Evolutionary conservation across 2,113 vertebrate species (phyloP), one percentile per base, ranked within the genome.

Genomic region (Oenanthe melanoleuca): DNA sequence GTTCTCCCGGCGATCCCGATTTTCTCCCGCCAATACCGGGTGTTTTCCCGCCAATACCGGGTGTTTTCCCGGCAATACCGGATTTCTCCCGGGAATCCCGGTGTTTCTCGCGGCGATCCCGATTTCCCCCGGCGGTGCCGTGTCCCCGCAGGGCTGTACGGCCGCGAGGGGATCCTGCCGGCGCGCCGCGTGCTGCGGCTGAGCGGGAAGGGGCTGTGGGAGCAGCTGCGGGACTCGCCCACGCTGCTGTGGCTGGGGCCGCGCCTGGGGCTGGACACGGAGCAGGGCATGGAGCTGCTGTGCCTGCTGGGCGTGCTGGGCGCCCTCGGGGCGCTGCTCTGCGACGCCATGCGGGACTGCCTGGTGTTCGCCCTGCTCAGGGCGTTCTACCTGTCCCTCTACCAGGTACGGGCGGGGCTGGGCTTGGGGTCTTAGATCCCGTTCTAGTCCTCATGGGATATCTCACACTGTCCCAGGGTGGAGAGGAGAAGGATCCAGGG

Each of bases 191-290:
- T 97, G 91, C 97, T 99, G 61, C 97, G 98, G 1, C 98, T 98
- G 21, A 97, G 95, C 1, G 99, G 99, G 34, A 98, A 98, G 89
- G 83, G 98, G 26, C 92, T 98, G 31, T 92, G 96, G 98, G 98
- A 99, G 57, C 99, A 98, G 91, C 91, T 99, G 31, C 96, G 95
- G 88, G 98, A 98, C 67, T 90, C 94, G 1, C 99, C 99, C 50
- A 98, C 99, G 1, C 96, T 99, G 52, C 97, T 99, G 73, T 99
- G 99, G 99, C 96, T 99, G 3, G 95, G 98, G 0, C 99, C 99
- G 0, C 80, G 2, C 2, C 92, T 99, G 20, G 98, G 99, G 44
- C 95, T 99, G 97, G 99, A 99, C 92, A 99, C 99, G 0, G 98
- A 99, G 55, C 98, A 98, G 49, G 98, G 98, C 59, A 98, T 99